Percentiles rank a stretch among this genome's conserved stretches.
These are phyloP conservation scores for Lasaia peninsularis DNA, from an alignment of 1,140 invertebrate species.

Conservation along the genomic window DNA sequence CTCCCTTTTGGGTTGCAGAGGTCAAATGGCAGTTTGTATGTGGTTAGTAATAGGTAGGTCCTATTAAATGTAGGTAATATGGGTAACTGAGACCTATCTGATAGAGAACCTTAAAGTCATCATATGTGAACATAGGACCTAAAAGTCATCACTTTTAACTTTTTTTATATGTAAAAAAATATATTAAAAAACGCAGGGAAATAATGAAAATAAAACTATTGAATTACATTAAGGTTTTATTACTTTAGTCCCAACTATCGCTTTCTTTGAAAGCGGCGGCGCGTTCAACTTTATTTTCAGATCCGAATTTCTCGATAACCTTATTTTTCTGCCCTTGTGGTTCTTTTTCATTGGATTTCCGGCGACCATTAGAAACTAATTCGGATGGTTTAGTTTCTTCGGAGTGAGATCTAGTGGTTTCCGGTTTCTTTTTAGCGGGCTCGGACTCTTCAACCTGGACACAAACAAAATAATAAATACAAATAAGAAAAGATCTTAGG, in stretches of 20 bases:
- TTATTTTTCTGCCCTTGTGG: constrained; percentile 30
- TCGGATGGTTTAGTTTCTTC: constrained; percentile 24
- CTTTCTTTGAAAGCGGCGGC: constrained; percentile 59
- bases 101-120: no score
- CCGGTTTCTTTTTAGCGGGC: constrained; percentile 43
- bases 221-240: constrained; percentile 29
- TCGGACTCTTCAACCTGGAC: constrained; percentile 45
- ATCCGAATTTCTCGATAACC: constrained; percentile 39
- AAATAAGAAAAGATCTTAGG: background rate
- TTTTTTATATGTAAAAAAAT: no score
- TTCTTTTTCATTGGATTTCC: constrained; percentile 27
- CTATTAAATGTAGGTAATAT: no score
- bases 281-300: constrained; percentile 34
- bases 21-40: no score
- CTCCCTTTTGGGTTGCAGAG: no score
- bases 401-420: constrained; percentile 23
- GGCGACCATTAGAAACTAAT: constrained; percentile 32
- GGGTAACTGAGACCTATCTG: no score
- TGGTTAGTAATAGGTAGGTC: no score
- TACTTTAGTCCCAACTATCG: constrained; percentile 61
- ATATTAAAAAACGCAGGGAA: no score
- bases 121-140: no score
- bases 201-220: constrained; percentile 32
- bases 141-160: no score
- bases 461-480: background rate